phyloP scores from a whole-genome alignment of 2,888 invertebrate genomes.

The Eupelmus urozonus region DNA sequence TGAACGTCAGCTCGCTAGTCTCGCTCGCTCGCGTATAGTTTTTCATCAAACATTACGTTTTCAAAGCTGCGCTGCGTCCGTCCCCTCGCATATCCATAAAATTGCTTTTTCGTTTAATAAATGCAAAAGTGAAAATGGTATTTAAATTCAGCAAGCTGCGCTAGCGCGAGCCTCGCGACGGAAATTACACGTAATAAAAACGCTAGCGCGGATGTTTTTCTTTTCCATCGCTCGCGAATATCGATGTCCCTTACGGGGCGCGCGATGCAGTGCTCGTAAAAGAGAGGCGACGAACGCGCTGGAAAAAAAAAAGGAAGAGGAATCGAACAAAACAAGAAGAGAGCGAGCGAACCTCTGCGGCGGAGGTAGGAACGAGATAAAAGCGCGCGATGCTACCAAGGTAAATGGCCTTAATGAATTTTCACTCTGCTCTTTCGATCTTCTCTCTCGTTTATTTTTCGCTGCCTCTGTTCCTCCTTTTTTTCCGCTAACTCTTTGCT shows the following conservation, averaged over 20 bases:
- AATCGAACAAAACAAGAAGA: slow-evolving; percentile 4
- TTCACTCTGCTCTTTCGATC: slow-evolving; percentile 51
- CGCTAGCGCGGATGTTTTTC: slow-evolving; percentile 56
- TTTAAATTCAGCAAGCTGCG: slow-evolving; percentile 46
- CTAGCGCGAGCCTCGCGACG: not conserved
- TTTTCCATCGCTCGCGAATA: slow-evolving; percentile 37
- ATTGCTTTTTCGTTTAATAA: slow-evolving; percentile 53
- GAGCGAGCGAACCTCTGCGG: slow-evolving; percentile 2
- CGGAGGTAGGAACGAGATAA: slow-evolving; percentile 46
- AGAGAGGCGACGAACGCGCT: slow-evolving; percentile 13
- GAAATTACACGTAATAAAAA: slow-evolving; percentile 54
- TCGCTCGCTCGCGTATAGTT: not conserved
- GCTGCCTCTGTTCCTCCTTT: not conserved
- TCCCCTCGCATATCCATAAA: slow-evolving; percentile 13
- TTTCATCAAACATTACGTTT: slow-evolving; percentile 10
- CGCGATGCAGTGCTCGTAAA: slow-evolving; percentile 31
- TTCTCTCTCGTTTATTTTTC: slow-evolving; percentile 18
- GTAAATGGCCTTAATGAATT: slow-evolving; percentile 55
- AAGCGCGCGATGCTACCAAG: slow-evolving; percentile 33
- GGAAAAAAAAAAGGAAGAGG: not conserved
- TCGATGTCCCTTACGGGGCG: slow-evolving; percentile 49
- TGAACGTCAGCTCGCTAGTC: not conserved
- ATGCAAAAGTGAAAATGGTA: slow-evolving; percentile 54
- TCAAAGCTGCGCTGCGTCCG: not conserved
- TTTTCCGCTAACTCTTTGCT: slow-evolving; percentile 11